Evolutionary conservation across 2,797 vertebrate genomes (phyloP).

Genomic region (Sandelia bainsii): DNA sequence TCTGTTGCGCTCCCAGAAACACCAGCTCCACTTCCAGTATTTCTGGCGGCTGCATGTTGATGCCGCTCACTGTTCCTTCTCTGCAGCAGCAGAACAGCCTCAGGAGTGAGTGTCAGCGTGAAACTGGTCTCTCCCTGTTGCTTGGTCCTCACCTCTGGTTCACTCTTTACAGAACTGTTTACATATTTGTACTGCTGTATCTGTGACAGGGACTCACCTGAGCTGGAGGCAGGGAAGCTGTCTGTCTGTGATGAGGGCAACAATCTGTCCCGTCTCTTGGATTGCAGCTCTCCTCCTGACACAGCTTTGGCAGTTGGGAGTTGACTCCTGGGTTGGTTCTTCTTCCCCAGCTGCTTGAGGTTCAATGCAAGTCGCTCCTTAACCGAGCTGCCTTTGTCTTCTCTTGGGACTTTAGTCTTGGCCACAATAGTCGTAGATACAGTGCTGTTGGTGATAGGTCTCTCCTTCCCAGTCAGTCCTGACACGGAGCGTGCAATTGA

Average conservation of each 20-base stretch:
- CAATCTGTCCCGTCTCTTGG: slow-evolving; percentile 59
- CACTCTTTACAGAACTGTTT: slow-evolving; percentile 22
- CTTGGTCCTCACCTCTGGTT: slow-evolving; percentile 33
- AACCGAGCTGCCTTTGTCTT: slow-evolving; percentile 59
- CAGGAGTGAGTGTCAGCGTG: slow-evolving; percentile 83
- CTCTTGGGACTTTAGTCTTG: slow-evolving; percentile 46
- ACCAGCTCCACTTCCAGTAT: slow-evolving; percentile 12
- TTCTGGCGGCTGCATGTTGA: slow-evolving; percentile 43
- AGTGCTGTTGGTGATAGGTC: background rate
- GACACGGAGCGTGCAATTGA: slow-evolving; percentile 58
- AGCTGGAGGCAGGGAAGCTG: slow-evolving; percentile 46
- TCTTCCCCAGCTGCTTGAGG: slow-evolving; percentile 81
- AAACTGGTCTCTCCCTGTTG: slow-evolving; percentile 67
- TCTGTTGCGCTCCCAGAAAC: slow-evolving; percentile 39
- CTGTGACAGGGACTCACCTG: slow-evolving; percentile 54
- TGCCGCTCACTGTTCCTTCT: slow-evolving; percentile 79
- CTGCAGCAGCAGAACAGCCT: slow-evolving; percentile 84
- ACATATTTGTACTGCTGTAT: slow-evolving; percentile 23
- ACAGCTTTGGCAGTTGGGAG: slow-evolving; percentile 55
- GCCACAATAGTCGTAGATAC: slow-evolving; percentile 11
- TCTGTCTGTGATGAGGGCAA: slow-evolving; percentile 41
- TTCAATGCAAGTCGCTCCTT: slow-evolving; percentile 76
- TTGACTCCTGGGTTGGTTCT: slow-evolving; percentile 63
- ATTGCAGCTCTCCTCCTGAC: slow-evolving; percentile 42
- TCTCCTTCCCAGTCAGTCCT: slow-evolving; percentile 60